Conservation (phyloP, 2,113 vertebrate genomes). For the Istiophorus platypterus region DNA sequence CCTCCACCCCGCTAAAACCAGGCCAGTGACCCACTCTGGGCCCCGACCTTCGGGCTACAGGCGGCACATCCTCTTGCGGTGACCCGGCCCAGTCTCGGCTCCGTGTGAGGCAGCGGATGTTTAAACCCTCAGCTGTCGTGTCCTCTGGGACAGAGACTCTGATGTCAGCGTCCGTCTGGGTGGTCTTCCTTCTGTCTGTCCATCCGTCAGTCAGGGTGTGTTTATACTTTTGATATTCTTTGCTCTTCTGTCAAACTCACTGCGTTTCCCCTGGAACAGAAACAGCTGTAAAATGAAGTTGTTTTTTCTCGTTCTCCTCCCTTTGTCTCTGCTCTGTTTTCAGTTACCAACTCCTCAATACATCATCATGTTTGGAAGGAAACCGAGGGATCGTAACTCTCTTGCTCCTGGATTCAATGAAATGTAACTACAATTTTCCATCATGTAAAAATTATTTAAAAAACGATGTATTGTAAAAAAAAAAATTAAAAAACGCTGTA, state of each 20-base stretch:
- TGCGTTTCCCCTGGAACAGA: background rate
- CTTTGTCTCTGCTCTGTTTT: background rate
- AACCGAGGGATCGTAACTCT: too few species aligned
- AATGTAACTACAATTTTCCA: too few species aligned
- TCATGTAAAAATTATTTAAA: too few species aligned
- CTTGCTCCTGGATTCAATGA: too few species aligned
- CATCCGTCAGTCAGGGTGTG: conserved; percentile 1
- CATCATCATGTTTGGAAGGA: too few species aligned
- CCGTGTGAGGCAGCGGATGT: conserved; percentile 2
- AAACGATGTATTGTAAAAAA: too few species aligned
- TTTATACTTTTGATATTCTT: conserved; percentile 7
- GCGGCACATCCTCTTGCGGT: conserved; percentile 21
- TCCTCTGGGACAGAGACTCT: conserved; percentile 46
- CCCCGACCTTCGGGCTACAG: conserved; percentile 17
- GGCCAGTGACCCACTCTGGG: conserved; percentile 20
- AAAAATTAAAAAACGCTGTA: too few species aligned
- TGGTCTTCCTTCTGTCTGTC: conserved; percentile 48
- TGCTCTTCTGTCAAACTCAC: background rate
- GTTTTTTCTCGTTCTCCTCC: too few species aligned
- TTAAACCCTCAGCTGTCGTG: conserved; percentile 39
- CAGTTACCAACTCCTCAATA: too few species aligned
- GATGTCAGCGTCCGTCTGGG: conserved; percentile 50
- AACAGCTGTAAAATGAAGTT: background rate
- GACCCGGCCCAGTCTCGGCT: conserved; percentile 21
- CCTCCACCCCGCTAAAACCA: background rate